These are phyloP conservation scores for Myotis davidii DNA, from an alignment of 2,113 vertebrate genomes.

Conservation along the genomic window DNA sequence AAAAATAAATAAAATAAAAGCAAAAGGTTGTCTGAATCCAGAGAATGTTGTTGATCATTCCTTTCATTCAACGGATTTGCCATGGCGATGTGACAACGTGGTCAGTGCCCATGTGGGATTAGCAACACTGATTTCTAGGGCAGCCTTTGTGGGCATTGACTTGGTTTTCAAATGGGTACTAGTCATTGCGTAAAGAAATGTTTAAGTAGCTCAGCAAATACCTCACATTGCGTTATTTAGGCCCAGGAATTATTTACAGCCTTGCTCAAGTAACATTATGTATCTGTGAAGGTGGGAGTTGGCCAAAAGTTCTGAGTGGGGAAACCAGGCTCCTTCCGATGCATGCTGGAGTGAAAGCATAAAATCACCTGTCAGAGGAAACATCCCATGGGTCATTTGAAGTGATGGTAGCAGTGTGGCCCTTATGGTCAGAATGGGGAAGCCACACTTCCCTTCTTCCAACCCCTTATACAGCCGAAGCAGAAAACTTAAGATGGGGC, in stretches of 20 bases:
- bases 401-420: background rate
- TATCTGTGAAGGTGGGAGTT: constrained; percentile 11
- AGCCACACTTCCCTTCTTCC: background rate
- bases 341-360: background rate
- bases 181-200: background rate
- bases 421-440: background rate
- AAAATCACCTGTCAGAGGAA: constrained; percentile 29
- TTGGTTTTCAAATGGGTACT: constrained; percentile 60
- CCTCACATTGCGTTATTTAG: constrained; percentile 12
- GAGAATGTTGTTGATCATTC: constrained; percentile 10
- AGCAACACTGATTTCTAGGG: constrained; percentile 34
- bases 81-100: background rate
- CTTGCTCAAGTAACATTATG: background rate
- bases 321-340: constrained; percentile 19
- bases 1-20: constrained; percentile 44
- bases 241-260: background rate
- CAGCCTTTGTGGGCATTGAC: background rate
- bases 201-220: constrained; percentile 37
- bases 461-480: background rate
- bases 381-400: background rate
- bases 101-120: constrained; percentile 51
- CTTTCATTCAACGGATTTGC: constrained; percentile 51
- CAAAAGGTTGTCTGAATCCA: background rate
- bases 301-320: background rate
- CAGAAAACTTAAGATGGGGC: background rate